Evolutionary conservation across 2,113 vertebrate genomes (phyloP), one percentile per base, ranked within the genome.

Genomic region (Tachuris rubrigastra): DNA sequence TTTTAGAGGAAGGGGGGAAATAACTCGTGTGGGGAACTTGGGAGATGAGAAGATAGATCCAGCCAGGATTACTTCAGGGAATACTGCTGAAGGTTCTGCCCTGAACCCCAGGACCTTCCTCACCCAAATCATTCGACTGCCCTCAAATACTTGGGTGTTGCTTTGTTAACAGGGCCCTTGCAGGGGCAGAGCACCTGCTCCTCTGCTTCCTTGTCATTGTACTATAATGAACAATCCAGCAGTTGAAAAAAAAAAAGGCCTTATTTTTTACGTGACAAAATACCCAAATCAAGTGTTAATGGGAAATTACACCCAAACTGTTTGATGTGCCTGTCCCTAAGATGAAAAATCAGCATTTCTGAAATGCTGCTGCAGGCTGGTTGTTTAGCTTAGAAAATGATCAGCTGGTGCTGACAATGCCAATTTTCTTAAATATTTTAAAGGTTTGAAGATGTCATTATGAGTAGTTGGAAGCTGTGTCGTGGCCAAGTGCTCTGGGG

Each of bases 391-490:
- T 12, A 9, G 31, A 6, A 35, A 81, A 60, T 2, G 8, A n/a
- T 46, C 55, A 53, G 41, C 69, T 52, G 27, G 14, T 35, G 22
- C 47, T 19, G 8, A 41, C 37, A 62, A 14, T 12, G 60, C 22
- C 63, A n/a, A 27, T 58, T 56, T 4, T 24, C 41, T 28, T 17
- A 23, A 8, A 2, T 35, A 0, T 28, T 23, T n/a, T 4, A 9
- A 47, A 77, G 13, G 18, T 15, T 60, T 55, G 52, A 55, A 18
- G 31, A 11, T 58, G 1, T 5, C 66, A 8, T 24, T 14, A 1
- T 8, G 42, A 3, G 1, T 35, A 5, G 1, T 23, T 1, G 14
- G n/a, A 68, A 56, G 24, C 23, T 24, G 16, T 24, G 37, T 9
- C 27, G 10, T 2, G 18, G 59, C 77, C 24, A 5, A 31, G 66